Evolutionary conservation across 2,113 vertebrate genomes (phyloP), one percentile per base, ranked within the genome.

Genomic region (Urocitellus parryii): DNA sequence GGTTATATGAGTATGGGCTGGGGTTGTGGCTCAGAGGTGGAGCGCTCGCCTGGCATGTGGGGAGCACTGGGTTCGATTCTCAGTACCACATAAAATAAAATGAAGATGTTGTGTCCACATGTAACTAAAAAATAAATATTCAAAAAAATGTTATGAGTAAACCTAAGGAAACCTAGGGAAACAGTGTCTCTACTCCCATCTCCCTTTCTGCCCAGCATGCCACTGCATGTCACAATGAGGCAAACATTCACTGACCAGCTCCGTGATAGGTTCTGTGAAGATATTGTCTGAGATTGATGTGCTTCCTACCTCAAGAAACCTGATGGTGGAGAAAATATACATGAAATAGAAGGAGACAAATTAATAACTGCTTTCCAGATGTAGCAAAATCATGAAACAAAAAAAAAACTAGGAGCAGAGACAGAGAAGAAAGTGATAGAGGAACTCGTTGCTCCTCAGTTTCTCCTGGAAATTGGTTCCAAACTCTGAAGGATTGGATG

Each of bases 371-470:
- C 12, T 74, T 82, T 88, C 29, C 11, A 53, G 6, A 51, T 25
- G 4, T 76, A 92, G 76, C 72, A 34, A 83, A 95, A 88, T 65
- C 5, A 56, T 12, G 18, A 80, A 95, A 84, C 58, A 79, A 94
- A 84, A 37, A 94, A 84, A 37, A 79, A 6, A 63, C 2, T 65
- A 29, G 27, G 0, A 37, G 2, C 56, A 74, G n/a, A 81, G 4
- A 53, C 5, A 72, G n/a, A 80, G 67, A 39, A 76, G 88, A 86
- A 12, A 78, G 76, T 82, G 51, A n/a, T 70, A 84, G 32, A 48
- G 22, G 12, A 90, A 92, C 74, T 94, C 22, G 4, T 22, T 25
- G 2, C 42, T 48, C 11, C n/a, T 80, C 6, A 20, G 27, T 29
- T 11, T 68, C 24, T 90, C 24, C 24, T 67, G 9, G 34, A 25